Conservation (phyloP, 2,113 vertebrate species). For the Hyaena hyaena region DNA sequence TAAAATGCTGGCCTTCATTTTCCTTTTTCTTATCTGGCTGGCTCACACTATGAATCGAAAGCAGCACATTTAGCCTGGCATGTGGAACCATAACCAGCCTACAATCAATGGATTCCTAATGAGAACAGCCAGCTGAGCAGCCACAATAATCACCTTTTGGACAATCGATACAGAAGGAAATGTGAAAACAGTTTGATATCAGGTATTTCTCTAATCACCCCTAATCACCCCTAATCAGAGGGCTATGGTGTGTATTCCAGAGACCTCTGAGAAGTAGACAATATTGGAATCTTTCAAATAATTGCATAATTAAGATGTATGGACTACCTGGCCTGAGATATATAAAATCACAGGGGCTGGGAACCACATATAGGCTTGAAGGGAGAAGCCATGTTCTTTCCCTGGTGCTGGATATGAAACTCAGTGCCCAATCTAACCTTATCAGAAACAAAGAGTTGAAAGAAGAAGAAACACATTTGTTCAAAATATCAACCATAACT, state of each 20-base stretch:
- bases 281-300: conserved; percentile 73
- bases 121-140: conserved; percentile 78
- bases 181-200: conserved; percentile 73
- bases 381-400: not conserved
- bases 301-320: conserved; percentile 84
- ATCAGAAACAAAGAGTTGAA: conserved; percentile 1
- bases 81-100: conserved; percentile 75
- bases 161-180: conserved; percentile 83
- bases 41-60: conserved; percentile 42
- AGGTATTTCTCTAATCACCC: conserved; percentile 71
- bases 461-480: not conserved
- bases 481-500: conserved; percentile 19
- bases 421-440: not conserved
- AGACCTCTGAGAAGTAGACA: conserved; percentile 34
- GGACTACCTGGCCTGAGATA: conserved; percentile 56
- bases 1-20: conserved; percentile 61
- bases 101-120: conserved; percentile 84
- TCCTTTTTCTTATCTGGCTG: conserved; percentile 61
- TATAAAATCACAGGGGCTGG: conserved; percentile 32
- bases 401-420: not conserved
- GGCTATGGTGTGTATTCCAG: not conserved
- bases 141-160: conserved; percentile 80
- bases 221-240: conserved; percentile 61
- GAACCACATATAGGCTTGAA: not conserved
- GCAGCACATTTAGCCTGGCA: conserved; percentile 50